phyloP scores from a whole-genome alignment of 2,797 vertebrate genomes.

The Geotrypetes seraphini region DNA sequence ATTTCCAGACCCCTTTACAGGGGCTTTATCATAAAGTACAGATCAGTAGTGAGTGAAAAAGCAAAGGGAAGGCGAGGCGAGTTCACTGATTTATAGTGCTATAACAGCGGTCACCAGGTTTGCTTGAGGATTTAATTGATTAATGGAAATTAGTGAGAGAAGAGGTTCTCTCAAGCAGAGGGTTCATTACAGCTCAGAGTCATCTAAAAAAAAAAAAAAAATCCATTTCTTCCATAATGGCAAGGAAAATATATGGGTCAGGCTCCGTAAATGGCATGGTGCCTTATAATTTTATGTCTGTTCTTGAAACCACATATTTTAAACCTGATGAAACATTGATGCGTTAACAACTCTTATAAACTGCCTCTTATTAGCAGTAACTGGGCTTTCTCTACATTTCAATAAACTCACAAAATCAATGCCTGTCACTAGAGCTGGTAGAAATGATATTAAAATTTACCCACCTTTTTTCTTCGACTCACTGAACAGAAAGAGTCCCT shows the following conservation, averaged over 20 bases:
- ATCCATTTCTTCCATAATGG: not conserved
- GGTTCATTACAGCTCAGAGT: not conserved
- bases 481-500: not conserved
- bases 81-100: not conserved
- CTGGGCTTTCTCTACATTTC: slow-evolving; percentile 7
- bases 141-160: slow-evolving; percentile 6
- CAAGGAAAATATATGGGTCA: not conserved
- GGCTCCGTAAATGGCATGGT: not conserved
- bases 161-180: not conserved
- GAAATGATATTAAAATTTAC: slow-evolving; percentile 4
- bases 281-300: slow-evolving; percentile 4
- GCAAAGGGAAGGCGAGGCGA: not conserved
- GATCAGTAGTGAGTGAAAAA: too few species aligned
- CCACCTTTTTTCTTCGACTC: not conserved
- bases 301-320: slow-evolving; percentile 1
- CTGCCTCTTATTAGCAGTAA: slow-evolving; percentile 13
- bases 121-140: not conserved
- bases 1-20: too few species aligned
- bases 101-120: not conserved
- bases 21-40: too few species aligned
- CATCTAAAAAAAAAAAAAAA: not conserved
- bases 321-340: slow-evolving; percentile 9
- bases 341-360: slow-evolving; percentile 16
- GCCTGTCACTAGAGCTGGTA: not conserved
- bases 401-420: slow-evolving; percentile 17